Percentiles rank a stretch among this genome's conserved stretches.
These are phyloP conservation scores for Coregonus ussuriensis DNA, from an alignment of 2,797 vertebrate genomes.

Conservation along the genomic window DNA sequence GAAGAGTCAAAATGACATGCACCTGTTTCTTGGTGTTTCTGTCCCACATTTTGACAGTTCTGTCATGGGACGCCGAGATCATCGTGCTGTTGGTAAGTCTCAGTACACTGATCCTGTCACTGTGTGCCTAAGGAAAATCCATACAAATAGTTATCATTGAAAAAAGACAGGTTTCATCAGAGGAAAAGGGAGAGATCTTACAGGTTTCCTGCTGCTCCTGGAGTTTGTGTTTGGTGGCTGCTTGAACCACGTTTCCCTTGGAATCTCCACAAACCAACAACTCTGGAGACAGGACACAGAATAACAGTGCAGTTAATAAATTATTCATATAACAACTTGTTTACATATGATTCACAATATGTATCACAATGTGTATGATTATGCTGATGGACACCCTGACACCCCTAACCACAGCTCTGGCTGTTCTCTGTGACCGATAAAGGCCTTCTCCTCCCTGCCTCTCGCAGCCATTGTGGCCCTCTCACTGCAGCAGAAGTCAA, in stretches of 20 bases:
- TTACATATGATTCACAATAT: not conserved
- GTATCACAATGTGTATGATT: not conserved
- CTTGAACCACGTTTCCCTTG: constrained; percentile 75
- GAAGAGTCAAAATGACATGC: constrained; percentile 66
- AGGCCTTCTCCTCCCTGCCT: constrained; percentile 23
- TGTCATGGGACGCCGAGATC: constrained; percentile 75
- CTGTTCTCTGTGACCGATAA: not conserved
- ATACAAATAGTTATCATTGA: not conserved
- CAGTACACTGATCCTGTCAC: constrained; percentile 76
- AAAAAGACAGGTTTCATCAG: not conserved
- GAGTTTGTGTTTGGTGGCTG: constrained; percentile 23
- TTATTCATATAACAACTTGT: no score
- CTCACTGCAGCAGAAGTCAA: constrained; percentile 63
- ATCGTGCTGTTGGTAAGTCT: constrained; percentile 71
- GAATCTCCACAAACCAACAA: no score
- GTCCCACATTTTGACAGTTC: constrained; percentile 85
- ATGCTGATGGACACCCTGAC: not conserved
- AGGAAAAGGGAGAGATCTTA: constrained; percentile 44
- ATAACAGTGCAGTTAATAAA: no score
- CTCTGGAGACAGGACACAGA: no score
- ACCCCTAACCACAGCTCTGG: constrained; percentile 10
- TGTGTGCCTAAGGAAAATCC: constrained; percentile 74
- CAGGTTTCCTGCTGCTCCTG: constrained; percentile 65
- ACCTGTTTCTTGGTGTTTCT: constrained; percentile 70
- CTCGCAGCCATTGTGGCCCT: constrained; percentile 44